Base-by-base conservation (phyloP, 2,797 vertebrate genomes). In the Pseudopleuronectes americanus region DNA sequence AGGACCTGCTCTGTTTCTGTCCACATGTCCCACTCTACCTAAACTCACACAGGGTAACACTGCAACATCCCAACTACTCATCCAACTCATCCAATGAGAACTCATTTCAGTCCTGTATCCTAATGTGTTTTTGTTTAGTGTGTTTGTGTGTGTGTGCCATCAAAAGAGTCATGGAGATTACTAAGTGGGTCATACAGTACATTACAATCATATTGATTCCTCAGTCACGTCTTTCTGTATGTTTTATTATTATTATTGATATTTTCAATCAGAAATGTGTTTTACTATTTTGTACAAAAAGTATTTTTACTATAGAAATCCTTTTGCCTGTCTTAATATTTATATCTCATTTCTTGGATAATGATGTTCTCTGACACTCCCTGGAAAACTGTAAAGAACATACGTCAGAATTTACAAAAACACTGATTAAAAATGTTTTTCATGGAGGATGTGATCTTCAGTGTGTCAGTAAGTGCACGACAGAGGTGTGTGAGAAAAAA, bases 181-280 rank as follows among this genome's bases (percentile, higher is more conserved):
- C 36, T 38, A 74, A 54, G 36, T 74, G 43, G 71, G 83, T 84
- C 83, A 74, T 66, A 76, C 59, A 68, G 53, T 83, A 57, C 57
- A 78, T 79, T 75, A 79, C 75, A 85, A 83, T 92, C 89, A 90
- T 88, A 87, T 88, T 87, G 84, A 91, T 84, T 90, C 56, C 60
- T 83, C 64, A 86, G 74, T 78, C 72, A 81, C 75, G 58, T 89
- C 59, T 70, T 28, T 79, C 60, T 75, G 45, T 81, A 52, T 85
- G 47, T 86, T 71, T 74, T 76, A 49, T 80, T 77, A 48, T 77
- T 87, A 60, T 80, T 72, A 58, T 36, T 36, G 33, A 74, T 77
- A 77, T 85, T 89, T 81, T 83, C 74, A 80, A 83, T 64, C 86
- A 82, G 75, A 90, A 82, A 77, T 71, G 68, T 84, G 63, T 90